phyloP scores from a whole-genome alignment of 2,113 vertebrate species.

The Catharus fuscescens region DNA sequence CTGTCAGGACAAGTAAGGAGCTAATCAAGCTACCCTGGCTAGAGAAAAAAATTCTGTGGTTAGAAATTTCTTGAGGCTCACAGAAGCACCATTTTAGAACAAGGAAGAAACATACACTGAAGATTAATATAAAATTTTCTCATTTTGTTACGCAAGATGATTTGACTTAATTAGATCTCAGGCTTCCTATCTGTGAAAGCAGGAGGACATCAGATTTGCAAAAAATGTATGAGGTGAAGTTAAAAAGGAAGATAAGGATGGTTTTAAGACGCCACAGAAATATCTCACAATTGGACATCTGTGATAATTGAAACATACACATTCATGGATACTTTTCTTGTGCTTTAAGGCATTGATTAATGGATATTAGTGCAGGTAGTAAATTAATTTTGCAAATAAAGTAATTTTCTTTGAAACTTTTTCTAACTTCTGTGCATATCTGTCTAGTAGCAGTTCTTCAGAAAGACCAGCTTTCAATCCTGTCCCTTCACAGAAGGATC shows the following conservation, averaged over 20 bases:
- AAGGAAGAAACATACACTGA: background rate
- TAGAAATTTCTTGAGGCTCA: background rate
- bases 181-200: background rate
- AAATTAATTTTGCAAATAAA: background rate
- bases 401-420: background rate
- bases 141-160: conserved; percentile 3
- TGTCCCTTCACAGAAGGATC: background rate
- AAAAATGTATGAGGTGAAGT: conserved; percentile 1
- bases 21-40: background rate
- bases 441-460: background rate
- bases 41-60: background rate
- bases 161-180: conserved; percentile 51
- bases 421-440: background rate
- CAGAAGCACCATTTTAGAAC: background rate
- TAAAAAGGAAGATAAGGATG: background rate
- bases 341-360: background rate
- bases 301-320: background rate
- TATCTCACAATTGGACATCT: background rate
- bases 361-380: background rate
- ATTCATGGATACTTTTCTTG: background rate
- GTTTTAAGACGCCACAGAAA: background rate
- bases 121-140: background rate
- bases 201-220: conserved; percentile 5
- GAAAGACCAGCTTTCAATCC: background rate
- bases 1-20: background rate